A percentile compares a stretch with the other conserved stretches of the same genome.
Evolutionary conservation across 2,888 invertebrate species (phyloP).

Genomic region (Dolichomitus sp.): DNA sequence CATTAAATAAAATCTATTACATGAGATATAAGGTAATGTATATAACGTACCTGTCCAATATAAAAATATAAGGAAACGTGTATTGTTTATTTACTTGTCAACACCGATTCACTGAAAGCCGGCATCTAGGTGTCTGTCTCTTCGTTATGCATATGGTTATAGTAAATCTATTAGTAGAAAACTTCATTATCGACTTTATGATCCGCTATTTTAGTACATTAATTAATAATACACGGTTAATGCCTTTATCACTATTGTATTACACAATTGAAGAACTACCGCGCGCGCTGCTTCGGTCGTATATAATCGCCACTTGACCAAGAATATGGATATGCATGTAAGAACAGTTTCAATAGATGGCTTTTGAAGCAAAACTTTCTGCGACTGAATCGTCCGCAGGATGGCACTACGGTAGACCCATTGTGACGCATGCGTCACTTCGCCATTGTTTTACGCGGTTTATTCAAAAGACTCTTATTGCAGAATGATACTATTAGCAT

Average conservation of each 20-base stretch:
- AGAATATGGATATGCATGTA: too few species aligned
- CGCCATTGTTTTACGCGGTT: too few species aligned
- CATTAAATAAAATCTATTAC: not conserved
- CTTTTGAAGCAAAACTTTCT: too few species aligned
- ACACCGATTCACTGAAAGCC: not conserved
- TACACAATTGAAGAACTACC: not conserved
- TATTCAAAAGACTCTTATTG: too few species aligned
- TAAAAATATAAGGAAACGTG: not conserved
- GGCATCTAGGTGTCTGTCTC: not conserved
- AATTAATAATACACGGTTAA: not conserved
- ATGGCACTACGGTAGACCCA: too few species aligned
- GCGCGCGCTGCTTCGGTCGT: not conserved
- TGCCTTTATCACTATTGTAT: not conserved
- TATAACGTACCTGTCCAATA: not conserved
- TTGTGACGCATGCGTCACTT: too few species aligned
- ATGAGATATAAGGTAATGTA: not conserved
- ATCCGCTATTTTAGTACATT: not conserved
- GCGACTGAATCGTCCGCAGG: too few species aligned
- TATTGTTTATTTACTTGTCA: constrained; percentile 6
- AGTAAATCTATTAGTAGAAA: not conserved
- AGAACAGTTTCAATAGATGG: too few species aligned
- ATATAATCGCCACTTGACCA: not conserved
- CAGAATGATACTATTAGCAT: too few species aligned
- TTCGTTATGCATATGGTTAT: not conserved
- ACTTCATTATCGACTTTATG: not conserved